Percentiles rank a stretch among this genome's conserved stretches.
Evolutionary conservation across 2,797 vertebrate species (phyloP).

Genomic region (Syncerus caffer): DNA sequence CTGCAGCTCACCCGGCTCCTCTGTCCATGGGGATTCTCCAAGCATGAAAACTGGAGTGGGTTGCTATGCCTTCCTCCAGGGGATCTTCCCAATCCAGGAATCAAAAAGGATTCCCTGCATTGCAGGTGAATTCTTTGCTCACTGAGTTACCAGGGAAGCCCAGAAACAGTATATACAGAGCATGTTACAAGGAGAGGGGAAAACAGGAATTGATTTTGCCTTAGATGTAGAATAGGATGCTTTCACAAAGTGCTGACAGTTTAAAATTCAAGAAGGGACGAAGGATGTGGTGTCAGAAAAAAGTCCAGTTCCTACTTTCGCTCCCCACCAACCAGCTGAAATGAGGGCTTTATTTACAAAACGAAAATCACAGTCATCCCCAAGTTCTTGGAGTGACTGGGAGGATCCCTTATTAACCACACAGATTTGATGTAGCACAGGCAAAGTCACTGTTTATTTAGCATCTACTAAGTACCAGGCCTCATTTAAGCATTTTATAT

Average conservation of each 20-base stretch:
- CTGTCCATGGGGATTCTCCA: neutral
- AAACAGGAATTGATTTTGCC: neutral
- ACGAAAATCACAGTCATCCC: neutral
- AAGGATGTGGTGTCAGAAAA: neutral
- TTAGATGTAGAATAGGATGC: neutral
- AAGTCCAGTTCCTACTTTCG: neutral
- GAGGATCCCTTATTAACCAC: neutral
- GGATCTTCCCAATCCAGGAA: neutral
- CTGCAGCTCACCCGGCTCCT: neutral
- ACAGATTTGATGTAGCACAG: neutral
- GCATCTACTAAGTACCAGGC: neutral
- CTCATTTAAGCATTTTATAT: neutral
- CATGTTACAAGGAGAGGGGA: neutral
- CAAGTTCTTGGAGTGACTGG: neutral
- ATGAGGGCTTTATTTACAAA: neutral
- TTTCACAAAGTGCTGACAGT: neutral
- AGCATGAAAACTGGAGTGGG: neutral
- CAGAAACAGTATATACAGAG: neutral
- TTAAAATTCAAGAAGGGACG: neutral
- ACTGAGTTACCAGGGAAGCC: neutral
- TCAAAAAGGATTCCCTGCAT: neutral
- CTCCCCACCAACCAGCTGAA: neutral
- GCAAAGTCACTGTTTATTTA: neutral
- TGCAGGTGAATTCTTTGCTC: neutral
- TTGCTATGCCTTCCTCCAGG: neutral